A percentile compares a stretch with the other conserved stretches of the same genome.
These are phyloP conservation scores for Tor tambroides DNA, from an alignment of 2,113 vertebrate genomes.

Conservation along the genomic window DNA sequence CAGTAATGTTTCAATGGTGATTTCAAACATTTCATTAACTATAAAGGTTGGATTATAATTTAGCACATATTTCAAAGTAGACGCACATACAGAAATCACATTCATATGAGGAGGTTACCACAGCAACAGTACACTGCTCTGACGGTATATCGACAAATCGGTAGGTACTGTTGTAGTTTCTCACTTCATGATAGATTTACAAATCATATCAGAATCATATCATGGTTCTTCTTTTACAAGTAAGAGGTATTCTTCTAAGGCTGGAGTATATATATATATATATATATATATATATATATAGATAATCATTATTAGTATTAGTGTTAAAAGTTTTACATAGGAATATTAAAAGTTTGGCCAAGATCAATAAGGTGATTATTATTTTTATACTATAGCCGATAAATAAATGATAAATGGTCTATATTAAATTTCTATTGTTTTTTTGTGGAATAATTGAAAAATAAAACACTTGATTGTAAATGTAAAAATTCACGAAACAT, in stretches of 20 bases:
- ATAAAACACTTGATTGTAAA: not conserved
- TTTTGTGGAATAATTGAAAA: not conserved
- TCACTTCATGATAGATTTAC: not conserved
- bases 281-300: too few species aligned
- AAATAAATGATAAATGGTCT: too few species aligned
- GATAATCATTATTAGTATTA: too few species aligned
- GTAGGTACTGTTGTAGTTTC: not conserved
- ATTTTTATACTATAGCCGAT: too few species aligned
- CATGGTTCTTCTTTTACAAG: not conserved
- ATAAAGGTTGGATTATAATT: not conserved
- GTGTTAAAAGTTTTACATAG: too few species aligned
- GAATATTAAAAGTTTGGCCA: too few species aligned
- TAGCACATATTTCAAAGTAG: not conserved
- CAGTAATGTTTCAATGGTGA: not conserved
- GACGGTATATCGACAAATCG: not conserved
- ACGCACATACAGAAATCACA: not conserved
- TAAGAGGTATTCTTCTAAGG: too few species aligned
- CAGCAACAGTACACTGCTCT: constrained; percentile 7
- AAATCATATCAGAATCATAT: not conserved
- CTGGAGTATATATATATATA: too few species aligned
- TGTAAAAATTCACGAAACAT: not conserved
- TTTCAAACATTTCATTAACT: not conserved
- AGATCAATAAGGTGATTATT: too few species aligned
- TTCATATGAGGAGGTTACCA: not conserved
- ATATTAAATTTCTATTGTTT: too few species aligned